Evolutionary conservation across 2,888 invertebrate genomes (phyloP), one percentile per base, ranked within the genome.

Genomic region (Eutolmus rufibarbis): DNA sequence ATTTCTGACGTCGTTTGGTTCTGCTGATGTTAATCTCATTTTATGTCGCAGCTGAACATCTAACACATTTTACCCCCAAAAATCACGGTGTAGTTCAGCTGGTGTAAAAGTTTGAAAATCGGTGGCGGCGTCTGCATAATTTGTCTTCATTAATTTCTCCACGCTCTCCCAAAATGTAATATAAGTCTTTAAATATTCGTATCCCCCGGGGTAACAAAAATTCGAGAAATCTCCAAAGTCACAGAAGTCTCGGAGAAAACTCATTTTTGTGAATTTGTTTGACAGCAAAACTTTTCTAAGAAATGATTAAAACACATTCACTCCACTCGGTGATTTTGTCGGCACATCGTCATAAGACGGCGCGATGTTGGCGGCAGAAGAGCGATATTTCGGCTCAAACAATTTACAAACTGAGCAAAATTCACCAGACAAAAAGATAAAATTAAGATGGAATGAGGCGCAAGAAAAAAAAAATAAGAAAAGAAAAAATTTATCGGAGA

Each of bases 251-350:
- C 66, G 66, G 28, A 43, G 40, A 78, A 78, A 78, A 78, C 37
- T 78, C 78, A 78, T 78, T 78, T 78, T 78, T 78, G 78, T 78
- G 19, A 78, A 78, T 78, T 78, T 78, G 78, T 77, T 77, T 78
- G 40, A 66, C 66, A 23, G 78, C 37, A 37, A 78, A 78, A 78
- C 78, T 78, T 78, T 78, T 78, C 78, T 43, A 23, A 34, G 40
- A 78, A 78, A 78, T 78, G 78, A 78, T 78, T 78, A 78, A 78
- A 78, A 78, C 78, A 78, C 78, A 78, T 78, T 78, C 78, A 78
- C 43, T 78, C 37, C 28, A 66, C 28, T 66, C 23, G 19, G 66
- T 66, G 66, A 66, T 28, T 66, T 66, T n/a, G 51, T 16, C n/a
- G 51, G 51, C n/a, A n/a, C 5, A 51, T 51, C 19, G 51, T n/a